Conservation (phyloP, 2,113 vertebrate genomes). For the Ranitomeya imitator region DNA sequence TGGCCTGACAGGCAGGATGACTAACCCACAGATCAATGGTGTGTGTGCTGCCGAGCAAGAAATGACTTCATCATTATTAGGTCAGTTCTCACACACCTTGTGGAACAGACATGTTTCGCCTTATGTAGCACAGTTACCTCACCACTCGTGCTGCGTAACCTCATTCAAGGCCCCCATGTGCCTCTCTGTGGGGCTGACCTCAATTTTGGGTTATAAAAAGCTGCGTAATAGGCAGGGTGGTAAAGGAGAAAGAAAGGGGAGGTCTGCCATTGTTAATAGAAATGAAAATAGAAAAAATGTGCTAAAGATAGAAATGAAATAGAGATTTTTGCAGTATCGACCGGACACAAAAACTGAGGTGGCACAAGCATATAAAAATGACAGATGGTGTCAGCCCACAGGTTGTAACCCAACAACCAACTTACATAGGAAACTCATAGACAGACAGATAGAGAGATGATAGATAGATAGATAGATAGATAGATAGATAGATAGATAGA, state of each 20-base stretch:
- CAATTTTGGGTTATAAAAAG: conserved; percentile 50
- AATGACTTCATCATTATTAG: conserved; percentile 12
- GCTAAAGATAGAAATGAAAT: not conserved
- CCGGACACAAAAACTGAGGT: too few relatives aligned
- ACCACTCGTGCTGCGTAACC: conserved; percentile 22
- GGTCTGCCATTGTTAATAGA: not conserved
- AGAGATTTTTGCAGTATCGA: too few relatives aligned
- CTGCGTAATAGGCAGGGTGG: conserved; percentile 23
- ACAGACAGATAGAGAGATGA: too few relatives aligned
- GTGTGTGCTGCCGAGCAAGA: not conserved
- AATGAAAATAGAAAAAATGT: conserved; percentile 22
- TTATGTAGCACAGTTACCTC: conserved; percentile 19
- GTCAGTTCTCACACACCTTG: not conserved
- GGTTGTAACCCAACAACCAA: too few relatives aligned
- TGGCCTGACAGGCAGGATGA: not conserved
- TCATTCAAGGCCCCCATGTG: conserved; percentile 27
- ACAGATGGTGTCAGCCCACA: too few relatives aligned
- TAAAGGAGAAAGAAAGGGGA: not conserved
- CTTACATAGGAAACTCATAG: too few relatives aligned
- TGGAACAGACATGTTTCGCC: conserved; percentile 4
- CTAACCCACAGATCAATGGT: not conserved
- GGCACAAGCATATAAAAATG: too few relatives aligned
- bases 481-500: not conserved
- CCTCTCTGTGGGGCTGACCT: conserved; percentile 45
- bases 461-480: too few relatives aligned